Percentiles rank a stretch among this genome's conserved stretches.
These are phyloP conservation scores for Rhamphomyia laevipes DNA, from an alignment of 2,888 invertebrate genomes.

Conservation along the genomic window DNA sequence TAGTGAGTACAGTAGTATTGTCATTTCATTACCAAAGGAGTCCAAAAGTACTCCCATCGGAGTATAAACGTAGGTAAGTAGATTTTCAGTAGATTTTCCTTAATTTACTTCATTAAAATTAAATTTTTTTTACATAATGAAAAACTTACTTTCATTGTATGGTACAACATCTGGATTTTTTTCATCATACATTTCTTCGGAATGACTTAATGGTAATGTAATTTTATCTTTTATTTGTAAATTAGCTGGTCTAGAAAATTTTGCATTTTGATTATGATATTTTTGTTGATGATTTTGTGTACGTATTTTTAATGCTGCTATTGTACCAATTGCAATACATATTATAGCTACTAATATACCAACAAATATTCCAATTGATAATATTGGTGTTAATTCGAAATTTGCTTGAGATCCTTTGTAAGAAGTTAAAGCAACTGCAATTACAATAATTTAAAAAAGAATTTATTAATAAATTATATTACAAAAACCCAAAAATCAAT, in stretches of 20 bases:
- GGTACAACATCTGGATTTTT: constrained; percentile 84
- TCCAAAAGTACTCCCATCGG: too few relatives aligned
- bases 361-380: constrained; percentile 39
- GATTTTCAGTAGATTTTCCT: constrained; percentile 12
- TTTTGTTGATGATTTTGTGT: constrained; percentile 36
- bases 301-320: constrained; percentile 35
- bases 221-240: constrained; percentile 55
- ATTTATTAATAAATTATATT: neutral
- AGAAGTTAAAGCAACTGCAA: constrained; percentile 34
- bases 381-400: constrained; percentile 44
- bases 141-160: constrained; percentile 63
- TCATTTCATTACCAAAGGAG: too few relatives aligned
- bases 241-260: constrained; percentile 48
- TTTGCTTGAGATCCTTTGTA: constrained; percentile 41
- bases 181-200: constrained; percentile 71
- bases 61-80: too few relatives aligned
- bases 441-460: constrained; percentile 18
- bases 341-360: constrained; percentile 37
- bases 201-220: constrained; percentile 49
- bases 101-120: neutral
- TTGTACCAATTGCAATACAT: constrained; percentile 37
- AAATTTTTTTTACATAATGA: neutral
- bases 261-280: constrained; percentile 34
- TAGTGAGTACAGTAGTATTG: too few relatives aligned
- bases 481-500: neutral